Evolutionary conservation across 2,888 invertebrate genomes (phyloP).

Genomic region (Drosophila sordidapex): DNA sequence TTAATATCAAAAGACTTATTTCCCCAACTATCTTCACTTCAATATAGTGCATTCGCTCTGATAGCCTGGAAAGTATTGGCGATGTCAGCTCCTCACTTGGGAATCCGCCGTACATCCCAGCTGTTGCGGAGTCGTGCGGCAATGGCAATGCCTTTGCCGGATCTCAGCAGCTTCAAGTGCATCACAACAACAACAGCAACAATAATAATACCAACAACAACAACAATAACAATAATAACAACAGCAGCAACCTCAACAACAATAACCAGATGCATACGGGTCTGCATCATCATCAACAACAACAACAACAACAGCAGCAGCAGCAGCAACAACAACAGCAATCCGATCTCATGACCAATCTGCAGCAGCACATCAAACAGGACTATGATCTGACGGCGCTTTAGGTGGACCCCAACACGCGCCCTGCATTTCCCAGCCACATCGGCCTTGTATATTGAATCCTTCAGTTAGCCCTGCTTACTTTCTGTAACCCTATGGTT

Average conservation of each 20-base stretch:
- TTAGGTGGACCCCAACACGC: conserved; percentile 84
- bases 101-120: conserved; percentile 84
- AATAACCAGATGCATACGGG: conserved; percentile 83
- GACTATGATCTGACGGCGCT: conserved; percentile 94
- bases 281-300: conserved; percentile 59
- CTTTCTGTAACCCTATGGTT: conserved; percentile 16
- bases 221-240: conserved; percentile 75
- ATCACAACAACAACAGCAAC: conserved; percentile 48
- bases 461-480: conserved; percentile 55
- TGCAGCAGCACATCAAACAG: conserved; percentile 89
- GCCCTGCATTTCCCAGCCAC: background rate
- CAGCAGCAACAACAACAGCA: conserved; percentile 73
- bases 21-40: background rate
- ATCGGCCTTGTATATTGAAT: conserved; percentile 49
- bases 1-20: background rate
- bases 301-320: conserved; percentile 47
- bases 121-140: conserved; percentile 78
- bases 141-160: conserved; percentile 75
- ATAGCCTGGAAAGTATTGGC: conserved; percentile 89
- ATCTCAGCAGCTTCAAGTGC: conserved; percentile 73
- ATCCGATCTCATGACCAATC: conserved; percentile 83
- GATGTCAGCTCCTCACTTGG: conserved; percentile 85
- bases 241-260: conserved; percentile 57
- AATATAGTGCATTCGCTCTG: conserved; percentile 86
- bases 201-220: conserved; percentile 49